Evolutionary conservation across 2,888 invertebrate species (phyloP), one percentile per base, ranked within the genome.

Genomic region (Mythimna pallens): DNA sequence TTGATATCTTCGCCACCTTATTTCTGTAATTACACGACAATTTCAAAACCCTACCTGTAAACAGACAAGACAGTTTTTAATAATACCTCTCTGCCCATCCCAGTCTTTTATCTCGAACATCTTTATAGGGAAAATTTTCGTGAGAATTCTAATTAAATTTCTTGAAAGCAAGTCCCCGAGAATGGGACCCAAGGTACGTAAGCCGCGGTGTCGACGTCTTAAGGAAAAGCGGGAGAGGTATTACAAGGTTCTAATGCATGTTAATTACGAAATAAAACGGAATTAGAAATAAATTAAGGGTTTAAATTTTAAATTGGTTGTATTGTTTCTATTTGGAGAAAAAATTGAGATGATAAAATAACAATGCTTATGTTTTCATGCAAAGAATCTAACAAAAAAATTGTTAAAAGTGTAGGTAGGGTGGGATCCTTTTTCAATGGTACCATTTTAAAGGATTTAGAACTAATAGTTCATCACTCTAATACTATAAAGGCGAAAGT

Each of bases 71-170:
- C 54, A 58, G 22, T 61, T 83, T 73, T 79, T 80, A 73, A 81
- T 84, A 86, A 78, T 57, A 72, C 63, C 47, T 59, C 64, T 50
- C 64, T 20, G 55, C 59, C 65, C 25, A 22, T 22, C 34, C 50
- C 70, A 89, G 87, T 90, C 91, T 92, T 93, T 93, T 94, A 93
- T 93, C 92, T 59, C 87, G 82, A 89, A 89, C 91, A 93, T 94
- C 93, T 94, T 93, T 94, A 94, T 93, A 90, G 90, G 82, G 84
- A 87, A 90, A 92, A 92, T 92, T 93, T 94, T 90, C 89, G 90
- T 85, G 87, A 89, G 92, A 92, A 92, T 91, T 93, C 91, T 94
- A 94, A 94, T 94, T 94, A 94, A 94, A 94, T 94, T 93, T 92
- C 93, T 92, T 86, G 90, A 89, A 91, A 86, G 87, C 88, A 86